Evolutionary conservation across 2,797 vertebrate species (phyloP).

Genomic region (Coreius guichenoti): DNA sequence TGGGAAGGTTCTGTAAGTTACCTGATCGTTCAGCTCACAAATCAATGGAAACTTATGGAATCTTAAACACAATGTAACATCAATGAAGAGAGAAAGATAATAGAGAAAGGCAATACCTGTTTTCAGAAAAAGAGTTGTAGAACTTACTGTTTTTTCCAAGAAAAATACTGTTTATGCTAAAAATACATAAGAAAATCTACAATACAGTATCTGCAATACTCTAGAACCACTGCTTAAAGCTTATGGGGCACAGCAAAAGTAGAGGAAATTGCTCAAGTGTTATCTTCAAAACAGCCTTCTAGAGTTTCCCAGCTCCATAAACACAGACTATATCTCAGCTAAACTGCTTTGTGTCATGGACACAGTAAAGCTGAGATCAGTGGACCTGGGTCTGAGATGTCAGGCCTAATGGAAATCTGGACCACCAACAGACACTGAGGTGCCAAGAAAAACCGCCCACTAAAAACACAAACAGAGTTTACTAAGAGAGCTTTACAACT

Average conservation of each 20-base stretch:
- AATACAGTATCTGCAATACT: neutral
- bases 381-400: conserved; percentile 23
- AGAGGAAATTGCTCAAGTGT: conserved; percentile 32
- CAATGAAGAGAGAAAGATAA: neutral
- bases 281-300: conserved; percentile 43
- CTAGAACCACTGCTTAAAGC: neutral
- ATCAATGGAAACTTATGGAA: neutral
- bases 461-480: conserved; percentile 22
- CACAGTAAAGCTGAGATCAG: conserved; percentile 18
- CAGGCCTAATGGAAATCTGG: conserved; percentile 22
- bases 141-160: neutral
- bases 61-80: neutral
- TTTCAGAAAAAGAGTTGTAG: neutral
- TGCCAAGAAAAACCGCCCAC: neutral
- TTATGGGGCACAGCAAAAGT: neutral
- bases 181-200: neutral
- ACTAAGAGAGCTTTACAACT: neutral
- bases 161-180: neutral
- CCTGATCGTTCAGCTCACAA: neutral
- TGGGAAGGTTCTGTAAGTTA: neutral
- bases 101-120: too few species aligned
- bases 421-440: neutral
- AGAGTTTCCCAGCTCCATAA: conserved; percentile 29
- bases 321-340: conserved; percentile 21
- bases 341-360: conserved; percentile 16